These are phyloP conservation scores for Struthidea cinerea DNA, from an alignment of 2,113 vertebrate genomes.

Conservation along the genomic window DNA sequence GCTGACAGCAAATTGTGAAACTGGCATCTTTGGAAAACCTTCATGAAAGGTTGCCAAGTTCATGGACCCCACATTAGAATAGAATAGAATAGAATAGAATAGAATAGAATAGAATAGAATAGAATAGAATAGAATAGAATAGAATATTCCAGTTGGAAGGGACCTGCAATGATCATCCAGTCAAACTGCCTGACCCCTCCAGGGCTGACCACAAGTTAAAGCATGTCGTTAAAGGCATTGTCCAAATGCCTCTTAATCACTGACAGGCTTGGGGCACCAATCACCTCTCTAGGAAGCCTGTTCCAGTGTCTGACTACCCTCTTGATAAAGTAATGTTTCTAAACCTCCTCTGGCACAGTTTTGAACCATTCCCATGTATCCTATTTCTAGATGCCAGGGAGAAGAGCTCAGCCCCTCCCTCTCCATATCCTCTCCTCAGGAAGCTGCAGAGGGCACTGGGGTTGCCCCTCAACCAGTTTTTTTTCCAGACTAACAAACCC, in stretches of 20 bases:
- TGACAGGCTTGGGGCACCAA: neutral
- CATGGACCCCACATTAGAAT: rapidly evolving
- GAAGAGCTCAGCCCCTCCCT: neutral
- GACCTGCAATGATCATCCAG: rapidly evolving
- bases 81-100: neutral
- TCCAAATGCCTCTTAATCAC: neutral
- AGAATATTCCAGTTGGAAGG: neutral
- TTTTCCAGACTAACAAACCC: neutral
- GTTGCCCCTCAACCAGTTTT: neutral
- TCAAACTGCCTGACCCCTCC: neutral
- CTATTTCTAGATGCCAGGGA: neutral
- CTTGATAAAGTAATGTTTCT: neutral
- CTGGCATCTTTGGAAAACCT: neutral
- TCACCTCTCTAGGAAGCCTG: neutral
- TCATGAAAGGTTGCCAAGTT: neutral
- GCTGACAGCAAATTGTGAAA: neutral
- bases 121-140: neutral
- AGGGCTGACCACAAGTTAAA: neutral
- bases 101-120: neutral
- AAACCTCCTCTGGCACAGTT: neutral
- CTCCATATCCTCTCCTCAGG: neutral
- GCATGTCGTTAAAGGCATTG: neutral
- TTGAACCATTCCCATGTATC: neutral
- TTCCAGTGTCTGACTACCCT: neutral
- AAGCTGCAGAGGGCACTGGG: neutral